These are phyloP conservation scores for Macquaria australasica DNA, from an alignment of 2,113 vertebrate genomes.

Conservation along the genomic window DNA sequence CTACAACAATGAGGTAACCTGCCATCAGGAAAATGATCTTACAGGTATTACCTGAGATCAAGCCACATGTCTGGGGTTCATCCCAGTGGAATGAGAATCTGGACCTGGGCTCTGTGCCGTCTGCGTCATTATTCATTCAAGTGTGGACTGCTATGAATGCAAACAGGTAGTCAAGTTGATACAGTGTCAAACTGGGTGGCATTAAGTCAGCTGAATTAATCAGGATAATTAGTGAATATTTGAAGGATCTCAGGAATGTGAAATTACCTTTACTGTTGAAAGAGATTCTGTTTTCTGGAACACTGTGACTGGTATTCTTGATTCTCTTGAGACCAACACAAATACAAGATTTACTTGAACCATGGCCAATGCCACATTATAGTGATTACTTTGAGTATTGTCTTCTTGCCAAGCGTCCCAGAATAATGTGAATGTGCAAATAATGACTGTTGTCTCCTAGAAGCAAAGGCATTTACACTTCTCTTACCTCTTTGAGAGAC, in stretches of 20 bases:
- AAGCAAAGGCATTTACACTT: background rate
- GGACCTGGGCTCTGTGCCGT: background rate
- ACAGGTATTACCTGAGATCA: conserved; percentile 39
- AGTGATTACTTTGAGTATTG: background rate
- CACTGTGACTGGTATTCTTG: background rate
- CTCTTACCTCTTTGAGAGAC: background rate
- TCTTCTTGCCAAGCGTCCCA: background rate
- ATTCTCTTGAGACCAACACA: conserved; percentile 5
- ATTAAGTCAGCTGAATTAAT: conserved; percentile 48
- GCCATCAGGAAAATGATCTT: conserved; percentile 50
- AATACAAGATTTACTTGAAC: background rate
- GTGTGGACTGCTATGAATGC: conserved; percentile 24
- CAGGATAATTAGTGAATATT: conserved; percentile 46
- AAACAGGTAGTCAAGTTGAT: conserved; percentile 33
- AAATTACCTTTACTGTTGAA: conserved; percentile 42
- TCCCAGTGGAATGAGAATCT: conserved; percentile 23
- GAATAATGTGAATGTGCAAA: background rate
- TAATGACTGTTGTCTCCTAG: background rate
- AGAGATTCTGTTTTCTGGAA: conserved; percentile 13
- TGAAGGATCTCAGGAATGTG: conserved; percentile 21
- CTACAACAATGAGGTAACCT: conserved; percentile 26
- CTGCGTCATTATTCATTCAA: conserved; percentile 29
- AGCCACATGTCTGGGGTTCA: conserved; percentile 26
- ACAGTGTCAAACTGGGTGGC: background rate
- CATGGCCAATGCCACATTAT: background rate